Base-by-base conservation (phyloP, 2,888 invertebrate species). In the Andrena bucephala region DNA sequence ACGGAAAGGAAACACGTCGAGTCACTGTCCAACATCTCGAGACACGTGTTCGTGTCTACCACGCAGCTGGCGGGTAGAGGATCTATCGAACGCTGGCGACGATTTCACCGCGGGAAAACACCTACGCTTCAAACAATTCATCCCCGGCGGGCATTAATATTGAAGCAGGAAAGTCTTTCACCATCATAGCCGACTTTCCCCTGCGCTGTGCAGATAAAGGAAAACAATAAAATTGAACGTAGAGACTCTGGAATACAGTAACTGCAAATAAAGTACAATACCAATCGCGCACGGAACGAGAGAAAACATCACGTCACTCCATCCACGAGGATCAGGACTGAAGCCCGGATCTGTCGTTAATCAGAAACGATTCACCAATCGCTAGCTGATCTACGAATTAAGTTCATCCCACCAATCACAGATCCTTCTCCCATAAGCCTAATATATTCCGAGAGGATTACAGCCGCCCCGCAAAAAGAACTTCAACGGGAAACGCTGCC, bases 1-100 rank as follows among this genome's bases (percentile, higher is more conserved):
- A 50, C 65, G 80, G 59, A 57, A 76, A 82, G 75, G 71, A 86
- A 84, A 76, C 75, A 62, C 76, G 60, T 66, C 66, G 79, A 75
- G 80, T 87, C 84, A 42, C 48, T 68, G 82, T 75, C 77, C 76
- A 76, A 84, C 84, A 84, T 87, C 83, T 81, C 36, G 57, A 29
- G 36, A 63, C 82, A 77, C 72, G 57, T 65, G 81, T 81, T 71
- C 77, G 73, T 16, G 13, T 75, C 76, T 80, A 78, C 74, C 74
- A 62, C 77, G 59, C 65, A 63, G 65, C 42, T 76, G 74, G 66
- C 31, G 20, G 54, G 36, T 42, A 71, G 77, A 67, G 79, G 62
- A 63, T 77, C 42, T 42, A 76, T 83, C 87, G 81, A 59, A 84
- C 48, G 27, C n/a, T 59, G 79, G 67, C 59, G 82, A 63, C 68